Evolutionary conservation across 2,888 invertebrate genomes (phyloP), one percentile per base, ranked within the genome.

Genomic region (Hoplodrina blanda): DNA sequence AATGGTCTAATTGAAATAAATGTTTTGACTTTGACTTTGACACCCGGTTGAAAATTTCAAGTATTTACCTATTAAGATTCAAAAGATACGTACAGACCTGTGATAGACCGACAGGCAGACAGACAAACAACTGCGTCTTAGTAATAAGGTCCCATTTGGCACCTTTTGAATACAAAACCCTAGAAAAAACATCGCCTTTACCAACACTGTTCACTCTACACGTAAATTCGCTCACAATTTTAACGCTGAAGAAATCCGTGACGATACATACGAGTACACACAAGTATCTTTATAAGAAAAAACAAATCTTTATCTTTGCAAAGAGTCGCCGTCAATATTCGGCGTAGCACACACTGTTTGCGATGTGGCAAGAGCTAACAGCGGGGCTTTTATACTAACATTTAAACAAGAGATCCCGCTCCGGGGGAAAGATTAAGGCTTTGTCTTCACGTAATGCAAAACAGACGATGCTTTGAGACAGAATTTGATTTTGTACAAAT

Each of bases 361-460:
- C 83, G 65, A 80, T 79, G 82, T 78, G 83, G 85, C 80, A 77
- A 78, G 81, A 81, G 86, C 87, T 80, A 87, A 88, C 87, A 86
- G 70, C 79, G 78, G 69, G 81, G 87, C 85, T 82, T 87, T 88
- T 88, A 85, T 85, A 81, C 90, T 81, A 90, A 90, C 89, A 90
- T 88, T 89, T 89, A 89, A 88, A 90, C 89, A 88, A 84, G 81
- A 85, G 87, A 85, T 88, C 84, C 80, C 79, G 86, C 85, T 84
- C 71, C 81, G 75, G 82, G 86, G 84, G 78, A 78, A 84, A 85
- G 84, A 84, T 85, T 89, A 87, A 82, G 85, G 87, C 88, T 88
- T 87, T 86, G 82, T 84, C 80, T 85, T 73, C 83, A 80, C 77
- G 80, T 75, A 78, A 81, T 82, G 82, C 77, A 80, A 86, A 87